A percentile compares a stretch with the other conserved stretches of the same genome.
Evolutionary conservation across 2,797 vertebrate species (phyloP).

Genomic region (Xenentodon cancila): DNA sequence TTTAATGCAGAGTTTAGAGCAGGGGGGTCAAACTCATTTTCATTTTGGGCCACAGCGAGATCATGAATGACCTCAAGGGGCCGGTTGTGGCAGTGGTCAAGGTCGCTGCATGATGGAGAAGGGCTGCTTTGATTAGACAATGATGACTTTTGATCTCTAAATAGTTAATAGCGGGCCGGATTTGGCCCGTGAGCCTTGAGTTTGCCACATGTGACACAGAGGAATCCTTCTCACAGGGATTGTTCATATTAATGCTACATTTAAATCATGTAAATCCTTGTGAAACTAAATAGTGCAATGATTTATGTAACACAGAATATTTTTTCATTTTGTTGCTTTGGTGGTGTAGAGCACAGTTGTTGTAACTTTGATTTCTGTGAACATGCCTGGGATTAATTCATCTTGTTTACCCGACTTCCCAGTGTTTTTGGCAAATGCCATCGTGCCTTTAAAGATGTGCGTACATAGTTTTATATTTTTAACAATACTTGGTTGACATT

Average conservation of each 20-base stretch:
- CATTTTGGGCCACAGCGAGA: not conserved
- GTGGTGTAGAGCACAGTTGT: constrained; percentile 23
- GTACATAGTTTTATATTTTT: constrained; percentile 18
- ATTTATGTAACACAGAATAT: constrained; percentile 8
- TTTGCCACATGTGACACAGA: no score
- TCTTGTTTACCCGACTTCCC: constrained; percentile 27
- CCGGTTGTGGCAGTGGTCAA: no score
- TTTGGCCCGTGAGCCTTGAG: no score
- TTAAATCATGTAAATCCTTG: constrained; percentile 21
- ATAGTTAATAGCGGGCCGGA: no score
- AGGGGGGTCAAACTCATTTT: no score
- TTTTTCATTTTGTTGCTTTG: constrained; percentile 12
- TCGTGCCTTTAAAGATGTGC: constrained; percentile 7
- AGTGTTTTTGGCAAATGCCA: constrained; percentile 6
- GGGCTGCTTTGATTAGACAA: no score
- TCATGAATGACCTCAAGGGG: no score
- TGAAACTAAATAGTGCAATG: constrained; percentile 41
- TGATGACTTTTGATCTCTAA: no score
- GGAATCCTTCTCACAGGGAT: constrained; percentile 13
- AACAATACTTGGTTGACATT: constrained; percentile 36
- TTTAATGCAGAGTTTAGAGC: constrained; percentile 25
- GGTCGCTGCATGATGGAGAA: no score
- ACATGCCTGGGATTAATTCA: constrained; percentile 42
- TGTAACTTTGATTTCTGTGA: constrained; percentile 33
- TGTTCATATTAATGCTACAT: constrained; percentile 9